Percentiles rank a stretch among this genome's conserved stretches.
Evolutionary conservation across 2,113 vertebrate species (phyloP).

Genomic region (Saccopteryx leptura): DNA sequence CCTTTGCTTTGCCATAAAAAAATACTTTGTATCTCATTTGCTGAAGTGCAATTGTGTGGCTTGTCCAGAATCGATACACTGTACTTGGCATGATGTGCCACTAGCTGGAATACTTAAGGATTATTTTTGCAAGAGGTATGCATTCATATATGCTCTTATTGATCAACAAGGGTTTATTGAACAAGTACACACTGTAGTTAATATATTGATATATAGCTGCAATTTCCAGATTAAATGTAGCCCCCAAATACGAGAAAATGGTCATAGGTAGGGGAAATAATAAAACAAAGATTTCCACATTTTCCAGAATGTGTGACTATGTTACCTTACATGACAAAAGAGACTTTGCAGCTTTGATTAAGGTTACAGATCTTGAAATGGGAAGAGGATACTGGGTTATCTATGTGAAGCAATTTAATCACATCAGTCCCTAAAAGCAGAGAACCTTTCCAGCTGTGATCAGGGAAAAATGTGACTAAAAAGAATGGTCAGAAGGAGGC

Average conservation of each 20-base stretch:
- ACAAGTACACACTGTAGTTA: background rate
- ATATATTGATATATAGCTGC: background rate
- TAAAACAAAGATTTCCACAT: background rate
- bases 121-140: background rate
- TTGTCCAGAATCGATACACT: background rate
- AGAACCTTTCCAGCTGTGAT: background rate
- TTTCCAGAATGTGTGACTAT: background rate
- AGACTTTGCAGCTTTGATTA: background rate
- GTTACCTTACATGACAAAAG: background rate
- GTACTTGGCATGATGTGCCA: background rate
- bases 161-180: background rate
- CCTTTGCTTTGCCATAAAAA: background rate
- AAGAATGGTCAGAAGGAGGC: background rate
- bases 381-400: background rate
- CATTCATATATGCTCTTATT: background rate
- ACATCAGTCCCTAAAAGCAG: background rate
- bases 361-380: background rate
- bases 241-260: background rate
- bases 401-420: background rate
- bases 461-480: background rate
- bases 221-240: background rate
- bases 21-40: slow-evolving; percentile 6
- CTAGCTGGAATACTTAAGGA: background rate
- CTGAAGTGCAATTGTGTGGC: background rate
- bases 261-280: background rate